These are phyloP conservation scores for Syritta pipiens DNA, from an alignment of 2,888 invertebrate species.

Conservation along the genomic window DNA sequence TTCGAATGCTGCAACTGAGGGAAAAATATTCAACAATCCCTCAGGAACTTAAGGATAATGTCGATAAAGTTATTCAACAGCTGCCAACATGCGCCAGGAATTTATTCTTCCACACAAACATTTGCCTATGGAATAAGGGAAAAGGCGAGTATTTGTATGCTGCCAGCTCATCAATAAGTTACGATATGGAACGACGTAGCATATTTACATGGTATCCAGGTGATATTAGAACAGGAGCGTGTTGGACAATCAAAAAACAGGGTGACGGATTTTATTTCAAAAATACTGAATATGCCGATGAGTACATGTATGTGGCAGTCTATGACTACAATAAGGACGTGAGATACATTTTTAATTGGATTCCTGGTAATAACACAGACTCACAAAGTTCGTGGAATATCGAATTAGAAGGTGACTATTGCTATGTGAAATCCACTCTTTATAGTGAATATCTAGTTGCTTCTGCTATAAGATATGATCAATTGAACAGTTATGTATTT, in stretches of 20 bases:
- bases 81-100: slow-evolving; percentile 26
- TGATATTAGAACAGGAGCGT: background rate
- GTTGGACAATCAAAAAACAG: background rate
- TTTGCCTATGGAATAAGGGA: slow-evolving; percentile 38
- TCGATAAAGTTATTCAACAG: background rate
- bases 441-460: slow-evolving; percentile 28
- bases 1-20: background rate
- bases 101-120: slow-evolving; percentile 5
- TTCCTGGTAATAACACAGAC: slow-evolving; percentile 35
- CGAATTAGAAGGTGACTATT: slow-evolving; percentile 34
- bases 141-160: slow-evolving; percentile 22
- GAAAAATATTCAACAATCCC: background rate
- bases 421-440: slow-evolving; percentile 2
- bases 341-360: slow-evolving; percentile 31
- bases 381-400: slow-evolving; percentile 32
- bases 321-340: slow-evolving; percentile 20
- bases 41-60: background rate
- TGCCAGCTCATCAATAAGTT: slow-evolving; percentile 11
- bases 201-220: slow-evolving; percentile 40
- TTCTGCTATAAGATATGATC: background rate
- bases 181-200: slow-evolving; percentile 4
- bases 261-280: slow-evolving; percentile 11
- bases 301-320: slow-evolving; percentile 24
- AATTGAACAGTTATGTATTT: slow-evolving; percentile 16
- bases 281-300: slow-evolving; percentile 15